Evolutionary conservation across 2,888 invertebrate species (phyloP), one percentile per base, ranked within the genome.

Genomic region (Cryptosula pallasiana): DNA sequence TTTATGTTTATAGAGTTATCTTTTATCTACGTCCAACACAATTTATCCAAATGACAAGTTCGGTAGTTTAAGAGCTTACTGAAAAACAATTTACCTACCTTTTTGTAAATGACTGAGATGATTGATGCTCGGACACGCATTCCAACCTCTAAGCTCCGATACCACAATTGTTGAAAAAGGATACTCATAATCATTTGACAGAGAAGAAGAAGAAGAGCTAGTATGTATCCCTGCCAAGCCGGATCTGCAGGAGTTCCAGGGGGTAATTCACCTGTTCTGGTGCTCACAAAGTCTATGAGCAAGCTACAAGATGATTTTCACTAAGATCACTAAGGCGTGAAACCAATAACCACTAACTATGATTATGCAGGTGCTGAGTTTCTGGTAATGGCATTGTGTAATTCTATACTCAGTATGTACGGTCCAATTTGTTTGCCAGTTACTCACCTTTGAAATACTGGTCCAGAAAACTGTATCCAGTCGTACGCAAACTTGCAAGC

Each of bases 101-200:
- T 83, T 55, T 78, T 77, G 73, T 82, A 83, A 70, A 83, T 78
- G 25, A 81, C 77, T 20, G 80, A 78, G 69, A 81, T 81, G 23
- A 82, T 73, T 0, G 80, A 76, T 1, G 80, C 76, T 73, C 81
- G 79, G 45, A 81, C 75, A 45, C 79, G 76, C 77, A 83, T 79
- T 29, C 81, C 82, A 25, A 79, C 72, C 1, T 74, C 74, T 75
- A 78, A 77, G 45, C 77, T 78, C 34, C 79, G 75, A 73, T 79
- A 76, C 74, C 75, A 79, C 57, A 77, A 75, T n/a, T 58, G 58
- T n/a, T 58, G 13, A 27, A 25, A 58, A 5, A 58, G 58, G 13
- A 58, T 9, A 13, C 25, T 58, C 58, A 25, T 23, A 9, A 58
- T 58, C 13, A 58, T 23, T 27, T 58, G 58, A 13, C 13, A 13